Percentiles rank a stretch among this genome's conserved stretches.
These are phyloP conservation scores for Chloromyia formosa DNA, from an alignment of 2,888 invertebrate species.

Conservation along the genomic window DNA sequence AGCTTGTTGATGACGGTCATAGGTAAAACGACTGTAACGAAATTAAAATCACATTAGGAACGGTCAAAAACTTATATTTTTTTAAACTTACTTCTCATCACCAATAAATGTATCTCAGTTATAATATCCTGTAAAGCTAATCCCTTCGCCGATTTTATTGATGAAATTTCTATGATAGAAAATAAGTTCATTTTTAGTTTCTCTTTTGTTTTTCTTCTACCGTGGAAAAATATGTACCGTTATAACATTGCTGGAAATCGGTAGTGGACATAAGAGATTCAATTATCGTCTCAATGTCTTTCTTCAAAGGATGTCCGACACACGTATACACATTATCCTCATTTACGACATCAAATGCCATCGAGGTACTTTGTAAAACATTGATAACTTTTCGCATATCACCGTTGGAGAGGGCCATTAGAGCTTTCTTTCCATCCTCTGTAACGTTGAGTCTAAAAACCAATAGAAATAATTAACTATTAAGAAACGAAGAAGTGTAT, in stretches of 20 bases:
- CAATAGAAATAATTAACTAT: slow-evolving; percentile 24
- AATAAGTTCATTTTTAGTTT: background rate
- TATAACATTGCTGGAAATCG: slow-evolving; percentile 58
- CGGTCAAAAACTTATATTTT: background rate
- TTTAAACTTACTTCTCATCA: slow-evolving; percentile 90
- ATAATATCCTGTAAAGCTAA: slow-evolving; percentile 93
- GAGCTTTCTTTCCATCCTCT: slow-evolving; percentile 88
- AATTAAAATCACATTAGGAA: background rate
- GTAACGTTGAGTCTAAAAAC: slow-evolving; percentile 78
- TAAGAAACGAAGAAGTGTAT: background rate
- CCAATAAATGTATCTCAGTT: slow-evolving; percentile 86
- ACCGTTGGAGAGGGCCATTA: slow-evolving; percentile 89
- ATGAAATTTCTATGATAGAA: slow-evolving; percentile 72
- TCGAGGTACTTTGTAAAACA: slow-evolving; percentile 94
- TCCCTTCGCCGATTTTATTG: slow-evolving; percentile 87
- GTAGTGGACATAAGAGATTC: slow-evolving; percentile 74
- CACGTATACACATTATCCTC: slow-evolving; percentile 94
- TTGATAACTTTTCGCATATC: slow-evolving; percentile 99
- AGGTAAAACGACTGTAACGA: slow-evolving; percentile 82
- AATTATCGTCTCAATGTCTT: slow-evolving; percentile 88
- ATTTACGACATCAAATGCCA: slow-evolving; percentile 88
- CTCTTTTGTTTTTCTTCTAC: too few relatives aligned
- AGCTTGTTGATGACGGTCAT: slow-evolving; percentile 79
- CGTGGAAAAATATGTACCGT: slow-evolving; percentile 53
- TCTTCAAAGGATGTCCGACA: slow-evolving; percentile 93